Base-by-base conservation (phyloP, 1,140 invertebrate genomes). In the Manduca sexta region DNA sequence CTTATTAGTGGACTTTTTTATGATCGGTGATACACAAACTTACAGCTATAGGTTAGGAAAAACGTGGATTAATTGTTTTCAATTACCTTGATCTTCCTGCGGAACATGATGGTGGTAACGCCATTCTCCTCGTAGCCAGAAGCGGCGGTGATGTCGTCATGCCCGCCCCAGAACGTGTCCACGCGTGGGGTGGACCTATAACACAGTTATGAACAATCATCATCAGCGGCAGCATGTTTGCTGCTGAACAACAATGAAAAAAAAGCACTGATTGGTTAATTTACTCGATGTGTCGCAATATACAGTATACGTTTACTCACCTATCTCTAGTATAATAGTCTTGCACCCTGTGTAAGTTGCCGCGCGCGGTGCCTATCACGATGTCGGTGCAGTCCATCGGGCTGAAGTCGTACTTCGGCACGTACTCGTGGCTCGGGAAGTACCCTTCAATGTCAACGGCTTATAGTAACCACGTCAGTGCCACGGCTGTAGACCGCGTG, bases 321-420 rank as follows among this genome's bases (percentile, higher is more conserved):
- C 91, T 89, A 83, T 97, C 97, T 55, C 96, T 88, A 0, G 95
- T 95, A 69, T 98, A 98, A 74, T 95, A 97, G 83, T 98, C 97
- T 37, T 91, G 90, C 17, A 98, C 93, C 43, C 95, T 87, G 65
- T 93, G 94, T 30, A 90, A 89, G 59, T 90, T 91, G 6, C 94
- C 95, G 52, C 91, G 84, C 0, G 96, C 96, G 6, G 90, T 89
- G 11, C 96, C 96, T 55, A 98, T 97, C 10, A 98, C 91, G 12
- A 98, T 93, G 78, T 98, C 97, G 7, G 95, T 97, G 70, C 97
- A 98, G 79, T 98, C 96, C 97, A 98, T 98, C 0, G 94, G 90
- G 74, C 93, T 95, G 76, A 97, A 95, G 68, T 95, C 93, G 64
- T 93, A 92, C 47, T 90, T 90, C 0, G 94, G 93, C 0, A 91